Percentiles rank a stretch among this genome's conserved stretches.
Evolutionary conservation across 1,140 invertebrate species (phyloP).

Genomic region (Portunus trituberculatus): DNA sequence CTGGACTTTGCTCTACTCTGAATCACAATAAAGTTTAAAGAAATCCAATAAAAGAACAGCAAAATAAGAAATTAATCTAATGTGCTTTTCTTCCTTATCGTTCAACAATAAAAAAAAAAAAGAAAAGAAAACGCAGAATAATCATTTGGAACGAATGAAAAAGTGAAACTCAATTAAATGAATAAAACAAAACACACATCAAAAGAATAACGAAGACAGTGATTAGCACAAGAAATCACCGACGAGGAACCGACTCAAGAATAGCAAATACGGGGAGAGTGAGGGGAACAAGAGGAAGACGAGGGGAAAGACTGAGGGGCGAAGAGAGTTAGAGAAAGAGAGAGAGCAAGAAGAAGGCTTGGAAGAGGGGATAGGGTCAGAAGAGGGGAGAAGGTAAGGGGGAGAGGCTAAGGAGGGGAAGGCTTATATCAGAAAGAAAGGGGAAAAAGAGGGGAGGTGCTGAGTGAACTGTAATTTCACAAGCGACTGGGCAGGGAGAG

Average conservation of each 20-base stretch:
- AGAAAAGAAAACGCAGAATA: background rate
- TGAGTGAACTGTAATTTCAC: conserved; percentile 37
- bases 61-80: background rate
- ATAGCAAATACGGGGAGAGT: background rate
- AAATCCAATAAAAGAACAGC: background rate
- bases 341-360: background rate
- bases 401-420: background rate
- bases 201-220: background rate
- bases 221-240: background rate
- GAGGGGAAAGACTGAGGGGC: background rate
- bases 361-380: background rate
- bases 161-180: background rate
- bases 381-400: background rate
- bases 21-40: background rate
- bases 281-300: background rate
- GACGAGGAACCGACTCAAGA: background rate
- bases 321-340: background rate
- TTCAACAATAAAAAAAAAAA: background rate
- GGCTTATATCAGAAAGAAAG: background rate
- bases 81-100: too few species aligned
- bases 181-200: background rate
- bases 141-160: background rate
- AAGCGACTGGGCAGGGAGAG: conserved; percentile 1
- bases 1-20: too few species aligned
- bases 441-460: conserved; percentile 3